Percentiles rank a stretch among this genome's conserved stretches.
These are phyloP conservation scores for Chionomys nivalis DNA, from an alignment of 2,113 vertebrate genomes.

Conservation along the genomic window DNA sequence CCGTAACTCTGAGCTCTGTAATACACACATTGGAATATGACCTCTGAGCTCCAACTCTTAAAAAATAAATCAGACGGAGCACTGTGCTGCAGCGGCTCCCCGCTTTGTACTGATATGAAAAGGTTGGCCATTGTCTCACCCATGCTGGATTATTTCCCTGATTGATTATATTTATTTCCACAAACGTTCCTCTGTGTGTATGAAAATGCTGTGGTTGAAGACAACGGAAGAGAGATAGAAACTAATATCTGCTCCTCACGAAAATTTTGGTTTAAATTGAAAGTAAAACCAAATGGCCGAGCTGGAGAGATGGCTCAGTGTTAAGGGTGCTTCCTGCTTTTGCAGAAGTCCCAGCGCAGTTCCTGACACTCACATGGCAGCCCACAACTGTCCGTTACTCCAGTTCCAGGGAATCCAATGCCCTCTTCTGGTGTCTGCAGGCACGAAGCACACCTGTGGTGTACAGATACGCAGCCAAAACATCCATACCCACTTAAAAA, in stretches of 20 bases:
- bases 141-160: neutral
- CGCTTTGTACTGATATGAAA: neutral
- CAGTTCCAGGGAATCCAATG: neutral
- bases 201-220: constrained; percentile 1
- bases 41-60: neutral
- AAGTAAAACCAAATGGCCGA: neutral
- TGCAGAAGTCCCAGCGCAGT: neutral
- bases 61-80: neutral
- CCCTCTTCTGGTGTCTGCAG: neutral
- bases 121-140: neutral
- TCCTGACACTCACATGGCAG: neutral
- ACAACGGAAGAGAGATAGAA: constrained; percentile 5
- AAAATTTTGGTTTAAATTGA: constrained; percentile 38
- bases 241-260: neutral
- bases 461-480: neutral
- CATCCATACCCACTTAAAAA: neutral
- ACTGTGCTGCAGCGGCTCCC: neutral
- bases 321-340: neutral
- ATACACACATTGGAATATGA: neutral
- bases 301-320: neutral
- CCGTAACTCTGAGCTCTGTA: neutral
- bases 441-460: neutral
- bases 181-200: neutral
- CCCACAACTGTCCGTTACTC: neutral
- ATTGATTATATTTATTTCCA: neutral